Evolutionary conservation across 2,797 vertebrate species (phyloP).

Genomic region (Takifugu ocellatus): DNA sequence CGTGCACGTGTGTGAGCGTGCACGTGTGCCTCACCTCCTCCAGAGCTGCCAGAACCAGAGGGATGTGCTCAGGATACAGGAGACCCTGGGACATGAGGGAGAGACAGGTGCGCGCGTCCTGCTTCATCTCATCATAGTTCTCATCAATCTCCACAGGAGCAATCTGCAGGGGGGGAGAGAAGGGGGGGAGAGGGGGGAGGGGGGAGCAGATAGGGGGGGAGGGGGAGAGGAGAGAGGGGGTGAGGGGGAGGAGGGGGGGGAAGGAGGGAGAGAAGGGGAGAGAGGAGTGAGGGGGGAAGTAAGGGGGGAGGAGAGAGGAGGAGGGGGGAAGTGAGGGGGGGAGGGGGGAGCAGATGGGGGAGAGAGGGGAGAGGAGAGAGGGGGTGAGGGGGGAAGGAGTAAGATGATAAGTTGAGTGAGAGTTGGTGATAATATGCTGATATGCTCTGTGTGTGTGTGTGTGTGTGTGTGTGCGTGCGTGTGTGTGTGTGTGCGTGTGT

Average conservation of each 20-base stretch:
- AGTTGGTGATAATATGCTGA: constrained; percentile 66
- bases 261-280: too few relatives aligned
- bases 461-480: constrained; percentile 30
- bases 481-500: constrained; percentile 13
- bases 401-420: constrained; percentile 67
- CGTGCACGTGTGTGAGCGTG: too few relatives aligned
- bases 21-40: constrained; percentile 78
- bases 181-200: constrained; percentile 47
- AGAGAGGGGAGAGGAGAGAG: too few relatives aligned
- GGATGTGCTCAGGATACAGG: constrained; percentile 94
- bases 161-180: constrained; percentile 77
- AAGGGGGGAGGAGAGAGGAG: too few relatives aligned
- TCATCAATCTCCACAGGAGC: constrained; percentile 97
- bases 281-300: too few relatives aligned
- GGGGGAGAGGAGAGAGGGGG: constrained; percentile 17
- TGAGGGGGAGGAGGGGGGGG: constrained; percentile 18
- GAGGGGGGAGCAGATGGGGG: neutral
- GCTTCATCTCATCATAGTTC: constrained; percentile 97
- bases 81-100: constrained; percentile 98
- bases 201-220: constrained; percentile 32
- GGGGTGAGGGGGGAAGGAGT: too few relatives aligned
- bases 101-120: constrained; percentile 95
- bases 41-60: constrained; percentile 88
- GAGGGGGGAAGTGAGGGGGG: constrained; percentile 9
- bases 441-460: too few relatives aligned